Percentiles rank a stretch among this genome's conserved stretches.
Conservation (phyloP, 2,797 vertebrate species). For the Chromobotia macracanthus region DNA sequence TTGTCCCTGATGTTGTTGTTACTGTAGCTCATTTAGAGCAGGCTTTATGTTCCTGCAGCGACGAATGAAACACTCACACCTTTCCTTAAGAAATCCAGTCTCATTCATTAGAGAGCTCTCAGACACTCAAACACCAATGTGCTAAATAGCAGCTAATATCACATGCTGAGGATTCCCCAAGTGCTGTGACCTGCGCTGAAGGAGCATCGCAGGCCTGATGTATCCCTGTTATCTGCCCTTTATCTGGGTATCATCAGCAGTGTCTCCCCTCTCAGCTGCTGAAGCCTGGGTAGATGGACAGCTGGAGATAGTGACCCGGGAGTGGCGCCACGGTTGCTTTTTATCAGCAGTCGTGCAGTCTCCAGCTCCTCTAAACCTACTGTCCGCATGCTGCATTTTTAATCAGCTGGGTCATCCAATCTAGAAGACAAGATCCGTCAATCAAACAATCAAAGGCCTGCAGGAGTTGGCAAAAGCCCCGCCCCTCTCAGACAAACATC, state of each 20-base stretch:
- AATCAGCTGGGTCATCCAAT: conserved; percentile 77
- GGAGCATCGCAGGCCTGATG: conserved; percentile 42
- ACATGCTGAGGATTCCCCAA: conserved; percentile 63
- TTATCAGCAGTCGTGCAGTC: conserved; percentile 73
- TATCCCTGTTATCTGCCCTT: conserved; percentile 60
- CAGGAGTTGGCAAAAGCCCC: conserved; percentile 27
- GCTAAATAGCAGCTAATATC: conserved; percentile 52
- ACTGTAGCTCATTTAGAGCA: background rate
- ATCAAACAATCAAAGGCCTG: conserved; percentile 61
- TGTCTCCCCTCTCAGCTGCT: conserved; percentile 47
- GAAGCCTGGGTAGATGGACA: conserved; percentile 78
- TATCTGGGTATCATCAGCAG: conserved; percentile 56
- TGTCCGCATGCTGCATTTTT: conserved; percentile 77
- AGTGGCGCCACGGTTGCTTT: conserved; percentile 73
- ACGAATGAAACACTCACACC: conserved; percentile 40
- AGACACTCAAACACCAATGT: conserved; percentile 52
- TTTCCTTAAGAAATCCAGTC: conserved; percentile 36
- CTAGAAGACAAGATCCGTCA: conserved; percentile 74
- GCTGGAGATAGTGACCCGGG: conserved; percentile 79
- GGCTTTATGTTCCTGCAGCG: background rate
- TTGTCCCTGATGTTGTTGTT: background rate
- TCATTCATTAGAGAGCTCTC: conserved; percentile 53
- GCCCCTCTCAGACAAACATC: conserved; percentile 26
- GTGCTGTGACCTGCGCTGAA: conserved; percentile 66
- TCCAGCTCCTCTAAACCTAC: conserved; percentile 73